Base-by-base conservation (phyloP, 2,113 vertebrate genomes). In the Ophthalmolycus amberensis region DNA sequence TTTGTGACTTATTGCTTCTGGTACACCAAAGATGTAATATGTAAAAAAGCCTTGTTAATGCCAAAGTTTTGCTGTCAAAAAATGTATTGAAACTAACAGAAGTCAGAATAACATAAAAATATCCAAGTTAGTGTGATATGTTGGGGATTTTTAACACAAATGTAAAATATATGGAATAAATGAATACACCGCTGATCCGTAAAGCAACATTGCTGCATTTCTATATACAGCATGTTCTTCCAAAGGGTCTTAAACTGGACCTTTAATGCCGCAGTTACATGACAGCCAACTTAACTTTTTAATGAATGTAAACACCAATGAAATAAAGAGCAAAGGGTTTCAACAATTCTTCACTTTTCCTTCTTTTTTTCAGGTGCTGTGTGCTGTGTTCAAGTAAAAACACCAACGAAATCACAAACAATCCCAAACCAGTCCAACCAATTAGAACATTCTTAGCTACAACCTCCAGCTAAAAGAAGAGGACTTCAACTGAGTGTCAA, bases 341-440 rank as follows among this genome's bases (percentile, higher is more conserved):
- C 22, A 32, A 25, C n/a, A 34, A 34, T 34, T 34, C 6, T 60
- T 14, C 25, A 62, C 3, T 22, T 66, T 40, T 25, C 16, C 25
- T 20, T 50, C 71, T 69, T 79, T 18, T 32, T 87, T 83, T 9
- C 85, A 95, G 95, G 92, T 93, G 87, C 85, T 85, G 88, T 89
- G 89, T 88, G 84, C 85, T 90, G 90, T 88, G 89, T 84, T 77
- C 18, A 60, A 89, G 77, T 48, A 40, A 73, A 90, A 77, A 71
- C 75, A 75, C 10, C 75, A 58, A 73, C 42, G 5, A 70, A 59
- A 62, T 66, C 70, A 25, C 12, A 63, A 32, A 66, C 73, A 44
- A 63, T 68, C 75, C n/a, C 18, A 69, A 34, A 79, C 77, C 32
- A 58, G 14, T 58, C 46, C 0, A 34, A 52, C 46, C 67, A 70